Percentiles rank a stretch among this genome's conserved stretches.
Evolutionary conservation across 2,888 invertebrate genomes (phyloP).

Genomic region (Entomobrya proxima): DNA sequence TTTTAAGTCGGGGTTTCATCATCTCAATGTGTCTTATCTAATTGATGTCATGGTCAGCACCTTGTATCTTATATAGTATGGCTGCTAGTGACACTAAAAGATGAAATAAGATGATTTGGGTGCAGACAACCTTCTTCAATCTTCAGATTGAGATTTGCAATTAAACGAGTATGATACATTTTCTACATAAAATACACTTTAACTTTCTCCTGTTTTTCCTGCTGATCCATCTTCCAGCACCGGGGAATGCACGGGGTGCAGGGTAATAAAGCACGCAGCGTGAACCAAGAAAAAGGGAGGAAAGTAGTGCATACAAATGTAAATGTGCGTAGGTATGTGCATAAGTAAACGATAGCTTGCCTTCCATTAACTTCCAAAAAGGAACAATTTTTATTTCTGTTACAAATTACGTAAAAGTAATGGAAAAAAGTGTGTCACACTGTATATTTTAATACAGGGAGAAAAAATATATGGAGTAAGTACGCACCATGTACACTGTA

Average conservation of each 20-base stretch:
- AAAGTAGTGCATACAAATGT: too few relatives aligned
- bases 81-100: background rate
- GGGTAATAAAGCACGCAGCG: background rate
- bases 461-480: background rate
- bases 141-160: too few relatives aligned
- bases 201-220: background rate
- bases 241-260: background rate
- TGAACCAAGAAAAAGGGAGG: background rate
- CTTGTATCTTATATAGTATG: background rate
- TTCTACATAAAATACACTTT: background rate
- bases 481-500: background rate
- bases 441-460: background rate
- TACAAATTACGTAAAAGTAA: background rate
- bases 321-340: background rate
- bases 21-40: conserved; percentile 24
- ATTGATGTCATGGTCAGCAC: conserved; percentile 48
- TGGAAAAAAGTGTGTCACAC: background rate
- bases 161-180: background rate
- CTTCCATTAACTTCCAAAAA: background rate
- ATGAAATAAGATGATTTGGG: background rate
- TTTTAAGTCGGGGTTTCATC: conserved; percentile 3
- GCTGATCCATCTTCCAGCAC: background rate
- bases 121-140: too few relatives aligned
- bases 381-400: background rate
- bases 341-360: background rate